These are phyloP conservation scores for Cyaniris semiargus DNA, from an alignment of 2,888 invertebrate genomes.

Conservation along the genomic window DNA sequence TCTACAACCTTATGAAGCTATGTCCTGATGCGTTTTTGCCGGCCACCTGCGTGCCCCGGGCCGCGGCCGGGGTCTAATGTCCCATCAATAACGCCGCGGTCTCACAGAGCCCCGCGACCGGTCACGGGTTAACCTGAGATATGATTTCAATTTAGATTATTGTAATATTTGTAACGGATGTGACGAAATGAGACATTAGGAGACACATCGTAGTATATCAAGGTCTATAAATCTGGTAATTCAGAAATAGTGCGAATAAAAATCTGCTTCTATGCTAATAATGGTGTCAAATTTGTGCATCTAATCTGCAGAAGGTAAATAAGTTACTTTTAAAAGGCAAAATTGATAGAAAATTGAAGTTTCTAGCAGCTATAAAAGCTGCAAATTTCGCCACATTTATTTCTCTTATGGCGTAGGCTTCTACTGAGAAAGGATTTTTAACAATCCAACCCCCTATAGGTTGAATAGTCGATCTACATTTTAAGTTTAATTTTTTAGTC, in stretches of 20 bases:
- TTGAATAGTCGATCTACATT: too few relatives aligned
- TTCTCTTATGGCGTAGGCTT: too few relatives aligned
- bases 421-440: too few relatives aligned
- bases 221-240: not conserved
- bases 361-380: too few relatives aligned
- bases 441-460: too few relatives aligned
- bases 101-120: slow-evolving; percentile 40
- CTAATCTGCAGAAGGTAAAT: too few relatives aligned
- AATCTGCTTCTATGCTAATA: too few relatives aligned
- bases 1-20: not conserved
- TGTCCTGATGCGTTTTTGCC: slow-evolving; percentile 71
- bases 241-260: not conserved
- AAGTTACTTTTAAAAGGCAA: too few relatives aligned
- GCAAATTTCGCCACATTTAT: too few relatives aligned
- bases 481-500: too few relatives aligned
- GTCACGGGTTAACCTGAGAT: slow-evolving; percentile 44
- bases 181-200: slow-evolving; percentile 1
- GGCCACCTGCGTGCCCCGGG: slow-evolving; percentile 60
- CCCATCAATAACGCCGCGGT: slow-evolving; percentile 69
- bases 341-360: too few relatives aligned
- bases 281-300: too few relatives aligned
- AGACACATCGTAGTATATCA: not conserved
- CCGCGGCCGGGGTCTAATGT: slow-evolving; percentile 55
- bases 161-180: not conserved
- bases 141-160: slow-evolving; percentile 46